Base-by-base conservation (phyloP, 2,113 vertebrate species). In the Tenrec ecaudatus region DNA sequence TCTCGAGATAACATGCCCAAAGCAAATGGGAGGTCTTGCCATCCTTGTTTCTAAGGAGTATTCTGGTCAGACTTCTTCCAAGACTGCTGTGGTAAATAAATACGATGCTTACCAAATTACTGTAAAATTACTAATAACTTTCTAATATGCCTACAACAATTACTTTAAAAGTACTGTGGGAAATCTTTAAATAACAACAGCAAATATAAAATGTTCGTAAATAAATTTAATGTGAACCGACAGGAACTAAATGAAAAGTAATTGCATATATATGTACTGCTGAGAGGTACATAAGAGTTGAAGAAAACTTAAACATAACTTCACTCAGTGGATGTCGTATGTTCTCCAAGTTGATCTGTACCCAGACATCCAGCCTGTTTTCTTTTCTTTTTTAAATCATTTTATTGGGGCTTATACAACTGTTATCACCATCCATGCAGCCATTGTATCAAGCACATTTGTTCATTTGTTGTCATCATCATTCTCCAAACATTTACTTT, bases 161-260 rank as follows among this genome's bases (percentile, higher is more conserved):
- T 40, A 77, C 53, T 27, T 68, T 93, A 89, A 89, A 86, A 76
- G 69, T 95, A 85, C 27, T 75, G 64, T 75, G 3, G 25, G 17
- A 1, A 68, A 89, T 7, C 75, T 79, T 88, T 82, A 78, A 86
- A 60, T 69, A 89, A 66, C 16, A 93, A 88, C 86, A 89, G 43
- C 40, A 83, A 84, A 82, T 57, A 57, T 84, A 78, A 90, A 86
- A 86, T 82, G 2, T 8, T 73, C 15, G 80, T 75, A 82, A 89
- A 19, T 83, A 79, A 71, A 77, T 23, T 87, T 66, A 75, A 36
- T 83, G 58, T 78, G 36, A 86, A 79, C 12, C 90, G 77, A 15
- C 17, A 58, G 89, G 27, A 85, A 40, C 25, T 64, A 33, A 64
- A 78, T 95, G 60, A 85, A 92, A 90, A 96, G 86, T 86, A 68